Conservation (phyloP, 2,113 vertebrate species). For the Tupaia chinensis region DNA sequence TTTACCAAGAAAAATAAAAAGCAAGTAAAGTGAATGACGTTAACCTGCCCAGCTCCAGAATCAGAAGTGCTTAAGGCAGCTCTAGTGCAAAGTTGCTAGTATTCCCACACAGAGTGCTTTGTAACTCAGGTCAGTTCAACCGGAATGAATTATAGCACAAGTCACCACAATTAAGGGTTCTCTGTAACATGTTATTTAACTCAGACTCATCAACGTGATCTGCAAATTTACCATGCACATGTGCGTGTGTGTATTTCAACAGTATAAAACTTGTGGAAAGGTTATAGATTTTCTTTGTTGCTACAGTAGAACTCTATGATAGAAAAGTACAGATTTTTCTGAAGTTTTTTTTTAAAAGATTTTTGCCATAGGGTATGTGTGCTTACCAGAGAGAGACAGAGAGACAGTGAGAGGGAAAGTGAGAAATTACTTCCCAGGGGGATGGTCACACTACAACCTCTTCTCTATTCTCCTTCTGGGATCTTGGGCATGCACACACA, state of each 20-base stretch:
- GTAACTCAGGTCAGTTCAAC: slow-evolving; percentile 37
- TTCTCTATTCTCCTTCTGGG: too few species aligned
- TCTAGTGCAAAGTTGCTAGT: not conserved
- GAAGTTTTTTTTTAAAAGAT: not conserved
- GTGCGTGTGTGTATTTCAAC: not conserved
- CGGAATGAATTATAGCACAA: slow-evolving; percentile 44
- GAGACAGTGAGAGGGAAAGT: too few species aligned
- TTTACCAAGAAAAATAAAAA: not conserved
- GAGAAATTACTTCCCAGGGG: too few species aligned
- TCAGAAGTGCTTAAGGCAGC: not conserved
- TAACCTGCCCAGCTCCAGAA: not conserved
- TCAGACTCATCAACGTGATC: slow-evolving; percentile 32
- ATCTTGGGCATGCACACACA: too few species aligned
- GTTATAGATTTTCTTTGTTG: not conserved
- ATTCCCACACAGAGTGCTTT: slow-evolving; percentile 26
- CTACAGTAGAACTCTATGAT: not conserved
- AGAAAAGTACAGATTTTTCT: slow-evolving; percentile 11
- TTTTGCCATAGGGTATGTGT: too few species aligned
- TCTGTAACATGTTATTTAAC: slow-evolving; percentile 69
- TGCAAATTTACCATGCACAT: not conserved
- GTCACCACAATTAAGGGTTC: slow-evolving; percentile 57
- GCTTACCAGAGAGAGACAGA: too few species aligned
- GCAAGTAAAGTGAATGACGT: not conserved
- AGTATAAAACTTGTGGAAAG: not conserved
- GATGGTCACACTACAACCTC: too few species aligned